Evolutionary conservation across 2,797 vertebrate genomes (phyloP), one percentile per base, ranked within the genome.

Genomic region (Taenioides sp.): DNA sequence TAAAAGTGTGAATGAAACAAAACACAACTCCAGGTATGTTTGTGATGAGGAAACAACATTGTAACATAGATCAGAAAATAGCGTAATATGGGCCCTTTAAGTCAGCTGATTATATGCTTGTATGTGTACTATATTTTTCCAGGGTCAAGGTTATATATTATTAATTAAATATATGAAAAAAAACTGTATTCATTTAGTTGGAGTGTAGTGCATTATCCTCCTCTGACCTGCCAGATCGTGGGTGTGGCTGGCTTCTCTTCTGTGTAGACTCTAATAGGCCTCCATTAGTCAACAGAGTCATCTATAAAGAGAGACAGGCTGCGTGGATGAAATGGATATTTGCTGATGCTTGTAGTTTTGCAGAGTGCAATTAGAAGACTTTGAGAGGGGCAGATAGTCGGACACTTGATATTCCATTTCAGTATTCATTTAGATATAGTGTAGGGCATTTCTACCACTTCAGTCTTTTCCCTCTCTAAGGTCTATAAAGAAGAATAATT

Each of bases 301-400:
- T 69, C 7, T 23, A 63, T 47, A 81, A 64, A 63, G 71, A 69
- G 69, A 70, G 37, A 57, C 69, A 65, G 61, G 25, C 58, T 16
- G 2, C 74, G 49, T 43, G 55, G 67, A 74, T 76, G 58, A 81
- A 80, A 88, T 73, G 50, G 75, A 80, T 71, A 57, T 79, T 71
- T 72, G 47, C n/a, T 79, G 76, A 86, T 4, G 59, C 63, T 55
- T 69, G 27, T 76, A 28, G 73, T 76, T 66, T 55, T 70, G 78
- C 43, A 3, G 83, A 88, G 83, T 76, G 65, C 78, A 86, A 88
- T 89, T 81, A 85, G 49, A 72, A 81, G 71, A 78, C 79, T 85
- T 72, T 83, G 34, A 84, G 71, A 16, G 16, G 43, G 75, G 79
- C 47, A 57, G 67, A 80, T 70, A 31, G 73, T 69, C 63, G 77